These are phyloP conservation scores for Sebastes oblongus DNA, from an alignment of 2,797 vertebrate genomes.

Conservation along the genomic window DNA sequence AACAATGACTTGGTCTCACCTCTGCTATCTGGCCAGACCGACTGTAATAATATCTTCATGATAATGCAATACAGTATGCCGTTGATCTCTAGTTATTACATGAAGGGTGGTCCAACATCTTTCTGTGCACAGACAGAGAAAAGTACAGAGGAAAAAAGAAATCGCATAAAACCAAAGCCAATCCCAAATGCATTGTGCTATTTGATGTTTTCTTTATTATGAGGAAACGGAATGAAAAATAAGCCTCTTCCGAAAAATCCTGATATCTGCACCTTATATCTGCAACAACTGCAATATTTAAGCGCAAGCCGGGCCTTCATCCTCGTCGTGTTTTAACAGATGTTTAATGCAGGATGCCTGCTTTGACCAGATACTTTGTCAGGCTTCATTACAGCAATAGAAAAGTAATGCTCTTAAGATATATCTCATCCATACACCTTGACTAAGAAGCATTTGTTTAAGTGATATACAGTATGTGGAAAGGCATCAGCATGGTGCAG, in stretches of 20 bases:
- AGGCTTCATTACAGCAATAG: background rate
- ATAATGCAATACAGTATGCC: background rate
- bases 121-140: background rate
- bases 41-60: background rate
- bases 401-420: background rate
- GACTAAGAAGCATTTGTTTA: background rate
- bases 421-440: background rate
- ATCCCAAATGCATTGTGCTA: background rate
- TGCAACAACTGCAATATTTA: constrained; percentile 1
- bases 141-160: background rate
- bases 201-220: background rate
- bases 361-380: background rate
- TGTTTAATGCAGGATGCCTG: constrained; percentile 14
- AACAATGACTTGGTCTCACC: background rate
- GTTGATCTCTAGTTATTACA: background rate
- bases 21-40: background rate
- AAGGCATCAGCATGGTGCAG: background rate
- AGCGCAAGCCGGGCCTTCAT: background rate
- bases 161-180: background rate
- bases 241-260: background rate
- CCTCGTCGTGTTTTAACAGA: background rate
- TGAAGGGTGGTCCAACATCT: background rate
- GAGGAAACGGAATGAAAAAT: background rate
- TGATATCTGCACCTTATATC: background rate
- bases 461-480: background rate